Evolutionary conservation across 23 tunicate species (phyloP).

Genomic region (Trididemnum miniatum): DNA sequence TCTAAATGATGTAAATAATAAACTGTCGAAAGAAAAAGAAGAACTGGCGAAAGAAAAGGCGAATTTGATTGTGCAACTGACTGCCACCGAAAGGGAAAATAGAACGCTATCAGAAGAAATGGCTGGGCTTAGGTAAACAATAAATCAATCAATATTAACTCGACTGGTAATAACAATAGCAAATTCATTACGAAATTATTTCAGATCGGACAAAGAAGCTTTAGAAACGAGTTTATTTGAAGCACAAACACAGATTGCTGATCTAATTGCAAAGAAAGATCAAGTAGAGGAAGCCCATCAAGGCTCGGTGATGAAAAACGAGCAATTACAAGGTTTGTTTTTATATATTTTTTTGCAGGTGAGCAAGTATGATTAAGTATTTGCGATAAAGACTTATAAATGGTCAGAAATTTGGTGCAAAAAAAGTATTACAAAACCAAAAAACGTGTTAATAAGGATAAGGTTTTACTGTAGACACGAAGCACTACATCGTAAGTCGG

Average conservation of each 20-base stretch:
- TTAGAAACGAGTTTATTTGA: slow-evolving; percentile 87
- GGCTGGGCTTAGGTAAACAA: slow-evolving; percentile 82
- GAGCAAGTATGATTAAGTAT: no score
- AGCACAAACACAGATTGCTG: slow-evolving; percentile 48
- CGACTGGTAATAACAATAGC: no score
- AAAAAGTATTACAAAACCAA: no score
- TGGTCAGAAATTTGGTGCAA: no score
- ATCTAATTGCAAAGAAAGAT: slow-evolving; percentile 77
- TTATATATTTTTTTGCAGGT: no score
- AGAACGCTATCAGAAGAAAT: slow-evolving; percentile 87
- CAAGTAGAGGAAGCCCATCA: slow-evolving; percentile 87
- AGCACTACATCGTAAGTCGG: no score
- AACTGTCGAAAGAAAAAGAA: slow-evolving; percentile 87
- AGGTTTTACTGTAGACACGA: no score
- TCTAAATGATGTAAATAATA: slow-evolving; percentile 59
- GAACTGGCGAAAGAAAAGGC: slow-evolving; percentile 97
- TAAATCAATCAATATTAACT: no score
- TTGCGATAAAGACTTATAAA: no score
- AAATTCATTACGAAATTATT: no score
- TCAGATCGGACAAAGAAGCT: slow-evolving; percentile 93
- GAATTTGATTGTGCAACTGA: slow-evolving; percentile 84
- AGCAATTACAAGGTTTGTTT: slow-evolving; percentile 91
- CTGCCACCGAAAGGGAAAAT: slow-evolving; percentile 92
- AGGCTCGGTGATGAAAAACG: slow-evolving; percentile 65
- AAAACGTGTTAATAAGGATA: no score